phyloP scores from a whole-genome alignment of 2,888 invertebrate species.

The Drosophila koepferae region DNA sequence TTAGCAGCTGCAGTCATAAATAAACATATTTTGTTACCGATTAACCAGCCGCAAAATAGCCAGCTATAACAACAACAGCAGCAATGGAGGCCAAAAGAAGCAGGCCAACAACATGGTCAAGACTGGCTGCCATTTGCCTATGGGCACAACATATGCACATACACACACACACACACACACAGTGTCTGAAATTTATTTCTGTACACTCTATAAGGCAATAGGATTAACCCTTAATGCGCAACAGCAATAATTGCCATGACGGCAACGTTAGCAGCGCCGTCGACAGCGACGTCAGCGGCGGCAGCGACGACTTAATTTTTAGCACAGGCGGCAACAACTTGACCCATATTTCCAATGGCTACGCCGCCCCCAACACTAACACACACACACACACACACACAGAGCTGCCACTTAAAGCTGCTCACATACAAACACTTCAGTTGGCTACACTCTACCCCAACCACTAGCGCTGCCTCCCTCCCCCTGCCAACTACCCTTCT shows the following conservation, averaged over 20 bases:
- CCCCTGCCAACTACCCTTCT: not conserved
- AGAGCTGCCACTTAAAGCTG: conserved; percentile 71
- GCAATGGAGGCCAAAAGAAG: not conserved
- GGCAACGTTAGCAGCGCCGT: conserved; percentile 22
- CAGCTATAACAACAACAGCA: conserved; percentile 14
- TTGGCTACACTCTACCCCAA: not conserved
- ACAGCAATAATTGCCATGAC: conserved; percentile 79
- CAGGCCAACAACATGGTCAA: conserved; percentile 24
- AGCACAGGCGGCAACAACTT: conserved; percentile 78
- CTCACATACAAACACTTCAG: conserved; percentile 59
- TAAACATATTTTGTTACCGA: conserved; percentile 52
- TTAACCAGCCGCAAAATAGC: conserved; percentile 55
- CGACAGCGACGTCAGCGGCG: conserved; percentile 24
- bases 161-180: conserved; percentile 22
- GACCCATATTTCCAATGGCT: conserved; percentile 78
- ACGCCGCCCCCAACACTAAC: conserved; percentile 15
- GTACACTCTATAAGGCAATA: conserved; percentile 57
- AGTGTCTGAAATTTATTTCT: conserved; percentile 42
- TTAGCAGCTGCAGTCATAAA: conserved; percentile 48
- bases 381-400: conserved; percentile 16
- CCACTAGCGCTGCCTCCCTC: too few species aligned
- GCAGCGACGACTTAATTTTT: conserved; percentile 73
- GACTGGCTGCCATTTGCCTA: conserved; percentile 42
- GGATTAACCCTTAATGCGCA: conserved; percentile 79
- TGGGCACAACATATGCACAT: conserved; percentile 37